Evolutionary conservation across 2,113 vertebrate species (phyloP).

Genomic region (Rafetus swinhoei): DNA sequence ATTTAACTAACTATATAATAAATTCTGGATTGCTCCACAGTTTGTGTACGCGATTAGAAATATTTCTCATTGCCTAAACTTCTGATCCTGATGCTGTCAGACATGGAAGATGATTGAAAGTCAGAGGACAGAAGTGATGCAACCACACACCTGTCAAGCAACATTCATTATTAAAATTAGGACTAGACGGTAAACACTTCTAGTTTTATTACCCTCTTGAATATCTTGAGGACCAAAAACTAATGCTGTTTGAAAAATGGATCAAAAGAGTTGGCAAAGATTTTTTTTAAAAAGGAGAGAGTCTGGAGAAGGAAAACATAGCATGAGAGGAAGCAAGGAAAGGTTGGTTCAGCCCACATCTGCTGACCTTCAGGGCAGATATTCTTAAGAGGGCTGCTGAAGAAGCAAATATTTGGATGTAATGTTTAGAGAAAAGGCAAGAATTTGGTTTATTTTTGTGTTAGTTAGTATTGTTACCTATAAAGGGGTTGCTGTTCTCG

Average conservation of each 20-base stretch:
- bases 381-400: accelerated
- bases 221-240: background rate
- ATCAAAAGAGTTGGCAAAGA: background rate
- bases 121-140: background rate
- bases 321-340: accelerated
- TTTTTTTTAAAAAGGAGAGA: background rate
- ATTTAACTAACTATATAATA: background rate
- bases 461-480: accelerated
- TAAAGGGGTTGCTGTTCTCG: accelerated
- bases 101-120: background rate
- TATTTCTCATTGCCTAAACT: background rate
- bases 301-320: background rate
- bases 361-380: accelerated
- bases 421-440: accelerated
- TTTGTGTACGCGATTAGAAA: background rate
- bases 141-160: conserved; percentile 33
- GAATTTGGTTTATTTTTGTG: accelerated
- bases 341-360: accelerated
- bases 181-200: background rate
- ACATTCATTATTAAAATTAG: background rate
- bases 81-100: background rate
- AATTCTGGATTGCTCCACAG: background rate
- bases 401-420: accelerated
- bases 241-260: background rate
- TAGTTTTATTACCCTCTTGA: background rate